phyloP scores from a whole-genome alignment of 2,888 invertebrate genomes.

The Branchinecta sandiegonensis region DNA sequence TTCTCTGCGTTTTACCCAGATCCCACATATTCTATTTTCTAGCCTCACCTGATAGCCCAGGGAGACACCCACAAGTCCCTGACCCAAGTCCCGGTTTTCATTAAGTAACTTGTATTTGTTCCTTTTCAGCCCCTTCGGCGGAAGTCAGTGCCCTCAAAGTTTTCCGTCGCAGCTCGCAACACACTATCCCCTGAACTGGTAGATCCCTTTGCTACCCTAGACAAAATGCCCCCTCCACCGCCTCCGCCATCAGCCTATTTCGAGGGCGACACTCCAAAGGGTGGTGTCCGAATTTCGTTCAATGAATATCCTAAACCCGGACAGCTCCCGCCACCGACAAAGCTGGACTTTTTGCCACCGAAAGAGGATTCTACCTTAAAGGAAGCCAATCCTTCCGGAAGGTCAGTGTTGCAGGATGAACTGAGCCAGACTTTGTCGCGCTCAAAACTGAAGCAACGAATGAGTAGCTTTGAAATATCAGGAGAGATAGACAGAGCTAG shows the following conservation, averaged over 20 bases:
- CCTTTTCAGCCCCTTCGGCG: background rate
- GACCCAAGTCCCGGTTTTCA: no score
- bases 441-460: constrained; percentile 46
- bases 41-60: no score
- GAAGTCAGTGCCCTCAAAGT: background rate
- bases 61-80: no score
- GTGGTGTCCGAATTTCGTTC: constrained; percentile 19
- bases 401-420: constrained; percentile 49
- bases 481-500: background rate
- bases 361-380: background rate
- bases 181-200: constrained; percentile 1
- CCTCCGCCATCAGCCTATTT: background rate
- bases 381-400: constrained; percentile 30
- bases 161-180: background rate
- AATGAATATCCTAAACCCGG: constrained; percentile 20
- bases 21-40: no score
- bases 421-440: constrained; percentile 57
- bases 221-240: constrained; percentile 10
- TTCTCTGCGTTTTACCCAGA: no score
- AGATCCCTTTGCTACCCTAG: background rate
- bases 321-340: constrained; percentile 21
- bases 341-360: constrained; percentile 23
- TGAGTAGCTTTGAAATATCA: background rate
- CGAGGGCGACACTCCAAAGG: background rate
- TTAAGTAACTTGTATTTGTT: background rate